Percentiles rank a stretch among this genome's conserved stretches.
Conservation (phyloP, 1,140 invertebrate genomes). For the Oreohelix idahoensis region DNA sequence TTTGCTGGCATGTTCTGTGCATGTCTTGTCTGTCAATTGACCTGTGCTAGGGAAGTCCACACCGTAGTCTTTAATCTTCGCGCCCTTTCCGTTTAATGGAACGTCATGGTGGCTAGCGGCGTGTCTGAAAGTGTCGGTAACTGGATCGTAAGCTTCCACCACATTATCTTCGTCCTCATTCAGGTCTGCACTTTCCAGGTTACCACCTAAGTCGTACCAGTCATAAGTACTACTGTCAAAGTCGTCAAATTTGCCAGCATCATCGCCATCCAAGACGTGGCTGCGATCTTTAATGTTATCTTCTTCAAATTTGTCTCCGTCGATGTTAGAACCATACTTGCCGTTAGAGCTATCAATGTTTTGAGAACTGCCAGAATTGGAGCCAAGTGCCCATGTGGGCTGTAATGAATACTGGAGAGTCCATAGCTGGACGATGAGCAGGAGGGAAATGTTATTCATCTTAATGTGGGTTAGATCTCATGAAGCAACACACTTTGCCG, state of each 20-base stretch:
- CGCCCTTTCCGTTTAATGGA: background rate
- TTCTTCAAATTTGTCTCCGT: background rate
- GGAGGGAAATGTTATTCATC: background rate
- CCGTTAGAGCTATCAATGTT: background rate
- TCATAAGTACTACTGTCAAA: background rate
- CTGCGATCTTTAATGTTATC: background rate
- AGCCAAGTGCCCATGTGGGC: background rate
- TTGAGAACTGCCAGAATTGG: background rate
- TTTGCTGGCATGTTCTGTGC: background rate
- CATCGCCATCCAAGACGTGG: background rate
- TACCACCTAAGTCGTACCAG: background rate
- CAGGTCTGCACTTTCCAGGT: background rate
- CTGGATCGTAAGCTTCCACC: background rate
- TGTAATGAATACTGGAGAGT: background rate
- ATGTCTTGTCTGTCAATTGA: background rate
- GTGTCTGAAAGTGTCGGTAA: background rate
- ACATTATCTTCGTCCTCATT: background rate
- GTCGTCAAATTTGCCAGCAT: background rate
- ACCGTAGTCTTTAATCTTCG: no score
- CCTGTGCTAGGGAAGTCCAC: background rate
- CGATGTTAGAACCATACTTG: background rate
- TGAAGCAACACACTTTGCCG: no score
- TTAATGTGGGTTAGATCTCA: background rate
- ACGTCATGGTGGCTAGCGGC: background rate
- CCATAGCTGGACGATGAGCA: background rate